Base-by-base conservation (phyloP, 1,140 invertebrate genomes). In the Belonocnema kinseyi region DNA sequence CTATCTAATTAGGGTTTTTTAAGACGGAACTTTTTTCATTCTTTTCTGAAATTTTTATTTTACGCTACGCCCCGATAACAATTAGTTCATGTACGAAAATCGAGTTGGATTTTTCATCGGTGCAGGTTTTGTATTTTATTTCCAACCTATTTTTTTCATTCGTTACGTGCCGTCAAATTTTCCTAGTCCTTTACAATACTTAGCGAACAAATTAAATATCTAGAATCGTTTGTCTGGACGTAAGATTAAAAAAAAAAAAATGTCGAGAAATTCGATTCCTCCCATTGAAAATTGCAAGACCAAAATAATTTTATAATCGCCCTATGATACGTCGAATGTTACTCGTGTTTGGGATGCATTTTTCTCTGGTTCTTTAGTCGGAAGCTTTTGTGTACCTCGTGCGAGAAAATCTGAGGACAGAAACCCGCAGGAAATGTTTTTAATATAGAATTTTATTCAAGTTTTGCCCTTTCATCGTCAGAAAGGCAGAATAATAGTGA, bases 401-500 rank as follows among this genome's bases (percentile, higher is more conserved):
- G 21, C 10, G 14, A 33, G 26, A 40, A 66, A 3, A 40, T 66
- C 33, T 13, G 26, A 16, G 7, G n/a, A 66, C 40, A 66, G 61
- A 40, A 66, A n/a, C 40, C 33, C 21, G 14, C n/a, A 66, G 14
- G 33, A 26, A 66, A 40, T 16, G 61, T 40, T 40, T 66, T 66
- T 40, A 66, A n/a, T 11, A 66, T 66, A 66, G 33, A 46, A 66
- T 66, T 66, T 66, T 40, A 66, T 66, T 66, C 26, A 26, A 66
- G 33, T 66, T 66, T 66, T 66, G 7, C 5, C 13, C 40, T 33
- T 33, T 6, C 40, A 66, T 66, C 40, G 61, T n/a, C n/a, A 14
- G 26, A n/a, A 66, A 66, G 26, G 46, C 7, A 40, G 46, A 66
- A 66, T 10, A 16, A 33, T 66, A 7, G 61, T 66, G 61, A 66